Conservation (phyloP, 2,888 invertebrate genomes). For the Nymphalis polychloros region DNA sequence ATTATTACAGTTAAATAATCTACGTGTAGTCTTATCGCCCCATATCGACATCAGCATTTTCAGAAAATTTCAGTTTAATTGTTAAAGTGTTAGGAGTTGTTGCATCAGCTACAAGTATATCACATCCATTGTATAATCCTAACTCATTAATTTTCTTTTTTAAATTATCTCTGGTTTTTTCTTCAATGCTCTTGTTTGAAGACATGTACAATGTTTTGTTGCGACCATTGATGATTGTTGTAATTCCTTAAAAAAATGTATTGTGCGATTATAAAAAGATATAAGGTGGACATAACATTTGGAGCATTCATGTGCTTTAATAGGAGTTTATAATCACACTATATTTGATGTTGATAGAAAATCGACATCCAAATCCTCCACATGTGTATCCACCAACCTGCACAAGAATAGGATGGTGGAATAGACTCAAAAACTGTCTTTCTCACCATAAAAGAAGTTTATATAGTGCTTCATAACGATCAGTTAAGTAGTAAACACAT, state of each 20-base stretch:
- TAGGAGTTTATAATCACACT: no score
- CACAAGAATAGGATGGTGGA: no score
- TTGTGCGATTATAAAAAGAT: no score
- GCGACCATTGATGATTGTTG: slow-evolving; percentile 90
- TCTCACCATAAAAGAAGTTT: no score
- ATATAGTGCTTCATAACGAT: no score
- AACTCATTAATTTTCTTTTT: slow-evolving; percentile 92
- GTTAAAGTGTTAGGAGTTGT: slow-evolving; percentile 92
- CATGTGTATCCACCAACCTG: no score
- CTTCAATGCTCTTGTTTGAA: slow-evolving; percentile 94
- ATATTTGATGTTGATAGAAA: no score
- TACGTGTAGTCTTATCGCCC: slow-evolving; percentile 42
- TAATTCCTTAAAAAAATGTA: slow-evolving; percentile 82
- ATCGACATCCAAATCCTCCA: no score
- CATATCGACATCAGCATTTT: slow-evolving; percentile 80
- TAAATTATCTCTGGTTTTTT: slow-evolving; percentile 92
- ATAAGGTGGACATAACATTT: no score
- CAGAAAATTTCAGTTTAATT: slow-evolving; percentile 86
- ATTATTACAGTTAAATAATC: not conserved
- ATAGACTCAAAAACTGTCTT: no score
- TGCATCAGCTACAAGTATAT: slow-evolving; percentile 94
- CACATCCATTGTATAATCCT: slow-evolving; percentile 90
- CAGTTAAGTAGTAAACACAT: no score
- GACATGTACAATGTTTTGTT: slow-evolving; percentile 97
- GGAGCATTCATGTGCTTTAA: no score